Conservation (phyloP, 2,888 invertebrate genomes). For the Drosophila neonasuta region DNA sequence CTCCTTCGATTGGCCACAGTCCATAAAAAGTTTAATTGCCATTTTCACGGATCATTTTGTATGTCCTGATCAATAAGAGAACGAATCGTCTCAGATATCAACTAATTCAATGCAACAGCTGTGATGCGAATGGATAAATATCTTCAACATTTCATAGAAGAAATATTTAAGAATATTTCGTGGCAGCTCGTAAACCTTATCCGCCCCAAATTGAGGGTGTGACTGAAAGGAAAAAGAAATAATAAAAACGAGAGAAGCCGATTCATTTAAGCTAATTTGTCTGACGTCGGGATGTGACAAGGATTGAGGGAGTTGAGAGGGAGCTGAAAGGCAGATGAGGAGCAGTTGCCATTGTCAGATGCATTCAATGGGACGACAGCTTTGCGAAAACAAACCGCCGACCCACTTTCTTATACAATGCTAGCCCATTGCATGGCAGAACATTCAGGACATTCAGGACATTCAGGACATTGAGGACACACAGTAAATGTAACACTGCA, state of each 20-base stretch:
- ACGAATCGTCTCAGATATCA: constrained; percentile 12
- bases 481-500: constrained; percentile 33
- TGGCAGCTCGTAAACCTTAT: constrained; percentile 36
- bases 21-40: constrained; percentile 37
- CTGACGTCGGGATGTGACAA: constrained; percentile 47
- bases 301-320: constrained; percentile 22
- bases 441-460: constrained; percentile 32
- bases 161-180: constrained; percentile 13
- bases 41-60: constrained; percentile 24
- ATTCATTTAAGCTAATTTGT: constrained; percentile 69
- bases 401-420: constrained; percentile 69
- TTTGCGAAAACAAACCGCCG: constrained; percentile 69
- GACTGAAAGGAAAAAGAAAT: constrained; percentile 7
- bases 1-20: constrained; percentile 27
- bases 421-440: constrained; percentile 10
- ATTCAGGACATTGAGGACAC: constrained; percentile 30
- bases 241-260: constrained; percentile 29
- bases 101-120: constrained; percentile 34
- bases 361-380: constrained; percentile 60
- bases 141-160: not conserved
- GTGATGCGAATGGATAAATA: constrained; percentile 13
- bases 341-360: constrained; percentile 51
- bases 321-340: constrained; percentile 8
- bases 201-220: constrained; percentile 36
- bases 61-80: constrained; percentile 29